These are phyloP conservation scores for Arnoldichthys spilopterus DNA, from an alignment of 2,797 vertebrate genomes.

Conservation along the genomic window DNA sequence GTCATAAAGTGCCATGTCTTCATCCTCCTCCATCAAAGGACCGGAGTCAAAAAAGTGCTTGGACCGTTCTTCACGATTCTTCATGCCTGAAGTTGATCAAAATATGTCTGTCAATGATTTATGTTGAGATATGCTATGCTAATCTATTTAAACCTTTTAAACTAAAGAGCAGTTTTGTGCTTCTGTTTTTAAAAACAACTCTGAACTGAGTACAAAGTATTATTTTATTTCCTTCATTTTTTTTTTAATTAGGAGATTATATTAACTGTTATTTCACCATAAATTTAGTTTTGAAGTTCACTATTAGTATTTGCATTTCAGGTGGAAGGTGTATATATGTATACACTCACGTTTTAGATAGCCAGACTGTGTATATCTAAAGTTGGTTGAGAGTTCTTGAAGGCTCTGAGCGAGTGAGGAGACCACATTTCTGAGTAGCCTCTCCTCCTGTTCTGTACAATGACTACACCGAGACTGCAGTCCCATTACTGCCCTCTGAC, in stretches of 20 bases:
- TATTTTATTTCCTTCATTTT: no score
- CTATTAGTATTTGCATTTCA: no score
- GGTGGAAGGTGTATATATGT: not conserved
- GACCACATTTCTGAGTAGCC: conserved; percentile 91
- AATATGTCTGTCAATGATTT: conserved; percentile 14
- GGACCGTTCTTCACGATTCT: conserved; percentile 95
- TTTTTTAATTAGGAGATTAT: no score
- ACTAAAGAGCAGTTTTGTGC: no score
- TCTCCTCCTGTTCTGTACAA: conserved; percentile 93
- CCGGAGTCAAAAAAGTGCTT: conserved; percentile 97
- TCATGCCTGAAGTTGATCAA: conserved; percentile 85
- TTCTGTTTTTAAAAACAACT: no score
- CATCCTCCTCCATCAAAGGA: conserved; percentile 95
- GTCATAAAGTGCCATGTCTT: conserved; percentile 88
- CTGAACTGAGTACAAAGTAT: no score
- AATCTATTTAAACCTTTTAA: no score
- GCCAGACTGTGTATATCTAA: conserved; percentile 93
- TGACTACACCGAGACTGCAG: conserved; percentile 87
- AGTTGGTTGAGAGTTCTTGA: conserved; percentile 92
- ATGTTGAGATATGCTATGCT: no score
- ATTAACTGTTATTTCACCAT: not conserved
- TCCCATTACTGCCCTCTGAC: conserved; percentile 91
- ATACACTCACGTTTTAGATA: conserved; percentile 93
- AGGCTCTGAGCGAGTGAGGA: conserved; percentile 93
- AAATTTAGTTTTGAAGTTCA: no score